Base-by-base conservation (phyloP, 92 coral and sea anemone genomes). In the Chrysogorgia sp. region DNA sequence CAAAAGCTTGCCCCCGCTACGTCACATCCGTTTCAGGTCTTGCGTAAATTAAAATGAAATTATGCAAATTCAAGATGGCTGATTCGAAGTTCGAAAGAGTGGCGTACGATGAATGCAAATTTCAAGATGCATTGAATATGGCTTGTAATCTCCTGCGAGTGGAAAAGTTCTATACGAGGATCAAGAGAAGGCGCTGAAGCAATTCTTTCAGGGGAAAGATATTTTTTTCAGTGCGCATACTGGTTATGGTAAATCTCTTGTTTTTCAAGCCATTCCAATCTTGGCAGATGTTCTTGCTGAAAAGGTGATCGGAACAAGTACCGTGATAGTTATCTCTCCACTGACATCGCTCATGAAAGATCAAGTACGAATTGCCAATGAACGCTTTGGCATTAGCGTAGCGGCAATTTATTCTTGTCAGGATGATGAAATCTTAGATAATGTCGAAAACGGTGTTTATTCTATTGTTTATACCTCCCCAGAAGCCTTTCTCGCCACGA, bases 181-280 rank as follows among this genome's bases (percentile, higher is more conserved):
- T 35, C 71, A 65, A 65, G 71, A 33, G 28, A 65, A 17, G 21
- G 71, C 71, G 22, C 28, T 65, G 25, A 40, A 3, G 29, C 48
- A 34, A 24, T 65, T 65, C 52, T 65, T 65, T 65, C 71, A 40
- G 19, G 71, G 52, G 35, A 65, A 65, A 63, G 33, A 63, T 63
- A 63, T 63, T 2, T 63, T 63, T 34, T 63, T 63, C 33, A 63
- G 70, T 63, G 5, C 33, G n/a, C n/a, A n/a, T n/a, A n/a, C n/a
- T n/a, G n/a, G n/a, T n/a, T n/a, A n/a, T n/a, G n/a, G n/a, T n/a
- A n/a, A n/a, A n/a, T n/a, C n/a, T n/a, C n/a, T n/a, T n/a, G n/a
- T n/a, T n/a, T n/a, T n/a, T n/a, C n/a, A n/a, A n/a, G n/a, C n/a
- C n/a, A n/a, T n/a, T n/a, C n/a, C n/a, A n/a, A n/a, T n/a, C n/a